Percentiles rank a stretch among this genome's conserved stretches.
Evolutionary conservation across 2,888 invertebrate species (phyloP).

Genomic region (Pheosia gnoma): DNA sequence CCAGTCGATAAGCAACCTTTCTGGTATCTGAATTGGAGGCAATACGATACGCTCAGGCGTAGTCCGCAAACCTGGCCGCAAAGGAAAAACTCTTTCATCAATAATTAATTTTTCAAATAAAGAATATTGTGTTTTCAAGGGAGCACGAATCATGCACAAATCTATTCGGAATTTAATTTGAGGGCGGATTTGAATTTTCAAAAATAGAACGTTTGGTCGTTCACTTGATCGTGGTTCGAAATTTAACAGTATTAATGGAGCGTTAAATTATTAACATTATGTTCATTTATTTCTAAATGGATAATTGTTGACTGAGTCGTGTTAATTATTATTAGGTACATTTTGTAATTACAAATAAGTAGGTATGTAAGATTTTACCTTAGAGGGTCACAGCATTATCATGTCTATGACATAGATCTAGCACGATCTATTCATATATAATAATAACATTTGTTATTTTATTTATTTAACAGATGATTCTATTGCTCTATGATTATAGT

Average conservation of each 20-base stretch:
- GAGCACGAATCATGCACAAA: not conserved
- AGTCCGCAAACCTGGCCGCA: slow-evolving; percentile 61
- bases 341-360: no score
- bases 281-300: no score
- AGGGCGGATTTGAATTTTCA: not conserved
- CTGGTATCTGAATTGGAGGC: slow-evolving; percentile 87
- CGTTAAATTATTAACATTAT: not conserved
- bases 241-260: slow-evolving; percentile 14
- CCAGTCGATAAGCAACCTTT: slow-evolving; percentile 86
- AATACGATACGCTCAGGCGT: slow-evolving; percentile 82
- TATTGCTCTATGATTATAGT: no score
- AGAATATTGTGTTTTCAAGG: not conserved
- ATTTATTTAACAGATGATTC: no score
- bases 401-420: no score
- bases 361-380: no score
- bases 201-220: not conserved
- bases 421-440: no score
- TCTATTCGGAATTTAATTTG: not conserved
- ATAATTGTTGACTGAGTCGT: no score
- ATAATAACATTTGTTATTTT: no score
- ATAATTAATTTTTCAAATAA: slow-evolving; percentile 11
- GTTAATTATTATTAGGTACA: no score
- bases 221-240: slow-evolving; percentile 9
- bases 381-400: no score
- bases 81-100: slow-evolving; percentile 53